These are phyloP conservation scores for Calephelis virginiensis DNA, from an alignment of 1,140 invertebrate species.

Conservation along the genomic window DNA sequence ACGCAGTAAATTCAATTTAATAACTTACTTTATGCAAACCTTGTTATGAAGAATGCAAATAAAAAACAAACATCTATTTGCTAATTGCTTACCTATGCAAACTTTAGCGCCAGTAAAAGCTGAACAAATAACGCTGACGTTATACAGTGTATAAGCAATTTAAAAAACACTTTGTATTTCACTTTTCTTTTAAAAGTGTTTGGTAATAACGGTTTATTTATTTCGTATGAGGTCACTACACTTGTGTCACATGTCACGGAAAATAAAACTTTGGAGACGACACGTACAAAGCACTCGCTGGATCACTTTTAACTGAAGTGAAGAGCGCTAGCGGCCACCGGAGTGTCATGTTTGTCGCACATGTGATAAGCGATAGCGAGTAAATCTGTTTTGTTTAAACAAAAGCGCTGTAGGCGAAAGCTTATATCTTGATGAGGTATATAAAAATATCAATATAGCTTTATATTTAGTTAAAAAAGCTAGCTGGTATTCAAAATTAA, in stretches of 20 bases:
- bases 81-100: constrained; percentile 16
- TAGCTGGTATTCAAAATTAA: too few relatives aligned
- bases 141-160: not conserved
- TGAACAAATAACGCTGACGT: not conserved
- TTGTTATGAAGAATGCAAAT: too few relatives aligned
- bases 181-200: constrained; percentile 3
- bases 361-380: not conserved
- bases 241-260: constrained; percentile 1
- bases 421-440: too few relatives aligned
- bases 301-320: constrained; percentile 8
- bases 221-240: constrained; percentile 3
- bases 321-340: not conserved
- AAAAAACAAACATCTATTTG: constrained; percentile 12
- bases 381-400: not conserved
- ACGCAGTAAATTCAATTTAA: too few relatives aligned
- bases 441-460: too few relatives aligned
- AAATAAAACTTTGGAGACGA: not conserved
- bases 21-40: too few relatives aligned
- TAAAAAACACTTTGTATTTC: not conserved
- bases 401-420: too few relatives aligned
- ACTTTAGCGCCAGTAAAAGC: constrained; percentile 10
- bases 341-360: not conserved
- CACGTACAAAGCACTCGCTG: not conserved
- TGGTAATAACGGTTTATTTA: constrained; percentile 3
- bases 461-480: too few relatives aligned